Conservation (phyloP, 2,797 vertebrate genomes). For the Poecilia gillii region DNA sequence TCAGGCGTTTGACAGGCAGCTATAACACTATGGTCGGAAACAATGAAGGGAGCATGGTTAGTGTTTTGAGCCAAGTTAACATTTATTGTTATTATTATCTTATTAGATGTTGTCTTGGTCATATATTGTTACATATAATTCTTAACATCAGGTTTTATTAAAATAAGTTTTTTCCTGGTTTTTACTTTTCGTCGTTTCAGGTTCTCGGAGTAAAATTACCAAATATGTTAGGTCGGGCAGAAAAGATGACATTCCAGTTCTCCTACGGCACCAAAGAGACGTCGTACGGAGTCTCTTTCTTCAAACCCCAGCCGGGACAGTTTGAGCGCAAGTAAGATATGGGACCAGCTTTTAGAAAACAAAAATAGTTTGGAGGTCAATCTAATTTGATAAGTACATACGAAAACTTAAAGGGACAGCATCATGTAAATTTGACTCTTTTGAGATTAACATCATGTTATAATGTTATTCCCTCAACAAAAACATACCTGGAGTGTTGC, state of each 20-base stretch:
- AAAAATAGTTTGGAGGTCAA: background rate
- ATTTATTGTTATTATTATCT: background rate
- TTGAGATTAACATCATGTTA: no score
- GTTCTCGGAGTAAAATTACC: slow-evolving; percentile 95
- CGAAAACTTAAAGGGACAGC: background rate
- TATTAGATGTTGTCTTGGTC: no score
- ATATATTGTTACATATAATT: background rate
- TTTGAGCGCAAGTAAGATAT: slow-evolving; percentile 92
- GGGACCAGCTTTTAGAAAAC: background rate
- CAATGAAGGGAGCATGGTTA: slow-evolving; percentile 98
- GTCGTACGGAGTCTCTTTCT: slow-evolving; percentile 95
- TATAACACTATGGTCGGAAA: slow-evolving; percentile 99
- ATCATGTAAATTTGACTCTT: no score
- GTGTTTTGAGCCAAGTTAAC: slow-evolving; percentile 27
- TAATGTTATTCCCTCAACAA: no score
- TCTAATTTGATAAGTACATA: no score
- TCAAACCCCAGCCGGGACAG: slow-evolving; percentile 92
- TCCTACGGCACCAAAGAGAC: slow-evolving; percentile 99
- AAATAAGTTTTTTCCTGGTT: background rate
- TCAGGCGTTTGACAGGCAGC: slow-evolving; percentile 92
- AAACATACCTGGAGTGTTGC: no score
- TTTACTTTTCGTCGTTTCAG: slow-evolving; percentile 64
- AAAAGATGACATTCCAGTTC: slow-evolving; percentile 96
- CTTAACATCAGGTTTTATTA: background rate
- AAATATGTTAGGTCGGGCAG: slow-evolving; percentile 92